Conservation (phyloP, 2,797 vertebrate genomes). For the Schizopygopsis pylzovi region DNA sequence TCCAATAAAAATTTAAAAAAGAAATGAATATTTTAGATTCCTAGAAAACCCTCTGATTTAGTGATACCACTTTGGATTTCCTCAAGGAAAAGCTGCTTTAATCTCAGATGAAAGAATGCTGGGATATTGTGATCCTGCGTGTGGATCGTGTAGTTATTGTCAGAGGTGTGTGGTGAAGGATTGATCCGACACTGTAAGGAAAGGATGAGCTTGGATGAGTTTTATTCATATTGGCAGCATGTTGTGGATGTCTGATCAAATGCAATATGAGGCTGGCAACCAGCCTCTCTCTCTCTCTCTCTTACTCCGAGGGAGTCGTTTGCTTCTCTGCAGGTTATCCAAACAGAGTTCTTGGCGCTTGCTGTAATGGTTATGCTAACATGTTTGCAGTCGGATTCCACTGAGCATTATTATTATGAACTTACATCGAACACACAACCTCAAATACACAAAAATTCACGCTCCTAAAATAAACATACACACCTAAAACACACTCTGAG, state of each 20-base stretch:
- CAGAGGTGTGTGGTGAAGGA: slow-evolving; percentile 61
- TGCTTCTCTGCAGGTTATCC: slow-evolving; percentile 65
- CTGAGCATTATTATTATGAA: slow-evolving; percentile 62
- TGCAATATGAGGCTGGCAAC: slow-evolving; percentile 12
- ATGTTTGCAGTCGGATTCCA: slow-evolving; percentile 64
- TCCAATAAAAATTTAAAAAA: neutral
- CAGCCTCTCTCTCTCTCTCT: slow-evolving; percentile 26
- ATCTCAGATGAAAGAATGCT: slow-evolving; percentile 69
- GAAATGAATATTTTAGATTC: slow-evolving; percentile 59
- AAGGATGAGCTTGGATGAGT: slow-evolving; percentile 50
- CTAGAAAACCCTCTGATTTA: slow-evolving; percentile 70
- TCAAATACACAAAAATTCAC: slow-evolving; percentile 11
- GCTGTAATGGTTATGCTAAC: slow-evolving; percentile 49
- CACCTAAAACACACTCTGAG: slow-evolving; percentile 30
- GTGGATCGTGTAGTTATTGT: slow-evolving; percentile 71
- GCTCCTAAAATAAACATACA: slow-evolving; percentile 33
- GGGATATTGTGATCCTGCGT: slow-evolving; percentile 66
- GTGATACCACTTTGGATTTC: slow-evolving; percentile 70
- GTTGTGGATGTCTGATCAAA: slow-evolving; percentile 23
- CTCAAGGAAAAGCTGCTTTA: slow-evolving; percentile 75
- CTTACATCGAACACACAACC: slow-evolving; percentile 58
- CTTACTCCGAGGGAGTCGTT: slow-evolving; percentile 58
- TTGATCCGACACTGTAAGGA: slow-evolving; percentile 55
- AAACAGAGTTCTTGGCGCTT: slow-evolving; percentile 55
- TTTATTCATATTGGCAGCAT: slow-evolving; percentile 38